Conservation (phyloP, 2,888 invertebrate genomes). For the Mythimna impura region DNA sequence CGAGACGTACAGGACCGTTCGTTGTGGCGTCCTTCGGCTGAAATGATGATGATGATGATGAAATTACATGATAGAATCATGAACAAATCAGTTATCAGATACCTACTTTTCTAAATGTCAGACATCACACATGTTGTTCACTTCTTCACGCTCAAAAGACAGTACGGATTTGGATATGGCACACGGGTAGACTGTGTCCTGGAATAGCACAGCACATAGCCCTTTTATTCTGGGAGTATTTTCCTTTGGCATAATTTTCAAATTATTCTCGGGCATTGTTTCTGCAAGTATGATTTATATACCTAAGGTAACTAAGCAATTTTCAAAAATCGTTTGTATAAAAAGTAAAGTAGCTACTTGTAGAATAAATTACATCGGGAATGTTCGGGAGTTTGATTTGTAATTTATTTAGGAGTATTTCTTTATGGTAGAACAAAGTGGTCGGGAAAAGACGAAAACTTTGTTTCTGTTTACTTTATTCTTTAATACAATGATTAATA, state of each 20-base stretch:
- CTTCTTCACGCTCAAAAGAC: too few species aligned
- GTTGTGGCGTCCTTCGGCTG: too few species aligned
- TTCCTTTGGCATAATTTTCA: too few species aligned
- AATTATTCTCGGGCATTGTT: too few species aligned
- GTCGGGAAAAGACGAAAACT: background rate
- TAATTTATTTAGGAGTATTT: slow-evolving; percentile 3
- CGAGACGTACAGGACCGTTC: too few species aligned
- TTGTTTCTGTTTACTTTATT: slow-evolving; percentile 20
- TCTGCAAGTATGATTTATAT: background rate
- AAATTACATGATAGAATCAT: background rate
- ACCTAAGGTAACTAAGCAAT: background rate
- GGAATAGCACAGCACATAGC: too few species aligned
- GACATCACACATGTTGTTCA: too few species aligned
- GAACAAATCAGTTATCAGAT: background rate
- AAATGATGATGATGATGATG: too few species aligned
- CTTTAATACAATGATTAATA: slow-evolving; percentile 22
- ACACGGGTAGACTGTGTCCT: too few species aligned
- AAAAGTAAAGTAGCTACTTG: slow-evolving; percentile 27
- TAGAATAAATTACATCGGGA: slow-evolving; percentile 19
- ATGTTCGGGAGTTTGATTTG: slow-evolving; percentile 20
- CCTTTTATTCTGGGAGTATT: too few species aligned
- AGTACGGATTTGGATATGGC: too few species aligned
- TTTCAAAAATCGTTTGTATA: slow-evolving; percentile 8
- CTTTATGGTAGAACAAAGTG: background rate
- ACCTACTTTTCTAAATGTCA: background rate